Evolutionary conservation across 64 coral and sea anemone species (phyloP).

Genomic region (Actinia tenebrosa): DNA sequence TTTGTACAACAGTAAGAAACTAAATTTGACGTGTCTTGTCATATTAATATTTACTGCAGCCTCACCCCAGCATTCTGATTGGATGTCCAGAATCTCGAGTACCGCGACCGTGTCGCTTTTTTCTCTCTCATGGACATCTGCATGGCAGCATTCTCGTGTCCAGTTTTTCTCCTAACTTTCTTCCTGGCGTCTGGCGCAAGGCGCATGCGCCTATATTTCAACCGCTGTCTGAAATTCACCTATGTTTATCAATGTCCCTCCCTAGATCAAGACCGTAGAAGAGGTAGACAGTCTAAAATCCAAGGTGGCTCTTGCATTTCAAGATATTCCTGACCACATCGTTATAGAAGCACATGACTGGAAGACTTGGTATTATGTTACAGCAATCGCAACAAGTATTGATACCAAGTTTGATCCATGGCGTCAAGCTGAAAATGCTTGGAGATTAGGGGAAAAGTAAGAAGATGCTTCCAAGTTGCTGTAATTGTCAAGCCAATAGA

Average conservation of each 20-base stretch:
- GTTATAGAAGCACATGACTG: constrained; percentile 19
- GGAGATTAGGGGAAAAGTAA: constrained; percentile 35
- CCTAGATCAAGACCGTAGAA: constrained; percentile 58
- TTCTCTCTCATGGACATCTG: background rate
- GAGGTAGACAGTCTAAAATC: constrained; percentile 56
- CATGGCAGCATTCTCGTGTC: background rate
- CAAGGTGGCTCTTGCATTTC: constrained; percentile 48
- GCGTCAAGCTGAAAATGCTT: constrained; percentile 23
- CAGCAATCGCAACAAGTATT: constrained; percentile 62
- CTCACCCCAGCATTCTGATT: too few species aligned
- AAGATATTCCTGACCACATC: constrained; percentile 30
- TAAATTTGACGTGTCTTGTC: too few species aligned
- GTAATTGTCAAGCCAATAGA: too few species aligned
- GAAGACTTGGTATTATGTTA: constrained; percentile 74
- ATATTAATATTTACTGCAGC: too few species aligned
- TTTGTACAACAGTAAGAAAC: too few species aligned
- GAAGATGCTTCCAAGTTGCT: background rate
- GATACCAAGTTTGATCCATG: constrained; percentile 73
- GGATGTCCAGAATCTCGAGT: too few species aligned
- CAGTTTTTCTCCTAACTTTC: background rate
- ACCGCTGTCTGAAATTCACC: background rate
- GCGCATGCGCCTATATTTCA: too few species aligned
- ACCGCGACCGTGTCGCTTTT: too few species aligned
- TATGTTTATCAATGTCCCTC: background rate
- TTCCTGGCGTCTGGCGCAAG: too few species aligned